phyloP scores from a whole-genome alignment of 1,140 invertebrate species.

The Mylabris phalerata region DNA sequence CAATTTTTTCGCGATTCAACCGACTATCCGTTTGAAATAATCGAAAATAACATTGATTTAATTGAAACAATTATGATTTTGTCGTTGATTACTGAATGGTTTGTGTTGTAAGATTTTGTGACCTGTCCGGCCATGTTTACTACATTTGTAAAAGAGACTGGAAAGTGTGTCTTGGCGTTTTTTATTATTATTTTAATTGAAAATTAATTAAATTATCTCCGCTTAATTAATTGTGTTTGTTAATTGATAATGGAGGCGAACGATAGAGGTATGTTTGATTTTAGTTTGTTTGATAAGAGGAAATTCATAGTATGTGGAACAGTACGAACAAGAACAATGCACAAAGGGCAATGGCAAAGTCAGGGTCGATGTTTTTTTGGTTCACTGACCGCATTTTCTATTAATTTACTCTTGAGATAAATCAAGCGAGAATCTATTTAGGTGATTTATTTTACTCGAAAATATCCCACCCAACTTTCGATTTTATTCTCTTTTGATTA shows the following conservation, averaged over 20 bases:
- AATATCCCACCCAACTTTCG: too few species aligned
- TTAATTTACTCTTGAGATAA: not conserved
- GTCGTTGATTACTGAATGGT: too few species aligned
- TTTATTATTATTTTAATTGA: conserved; percentile 31
- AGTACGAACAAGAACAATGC: conserved; percentile 10
- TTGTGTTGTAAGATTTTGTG: too few species aligned
- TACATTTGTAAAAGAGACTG: conserved; percentile 14
- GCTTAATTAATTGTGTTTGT: not conserved
- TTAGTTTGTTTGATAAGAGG: not conserved
- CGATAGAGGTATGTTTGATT: conserved; percentile 27
- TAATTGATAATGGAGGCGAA: conserved; percentile 24
- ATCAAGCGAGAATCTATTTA: not conserved
- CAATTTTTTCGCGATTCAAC: too few species aligned
- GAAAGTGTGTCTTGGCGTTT: conserved; percentile 38
- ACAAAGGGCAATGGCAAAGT: conserved; percentile 43
- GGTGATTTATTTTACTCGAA: too few species aligned
- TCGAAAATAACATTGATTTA: too few species aligned
- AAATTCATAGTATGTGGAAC: too few species aligned
- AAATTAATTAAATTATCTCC: conserved; percentile 18
- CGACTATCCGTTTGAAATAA: too few species aligned
- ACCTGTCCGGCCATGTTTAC: conserved; percentile 38
- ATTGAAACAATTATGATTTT: too few species aligned
- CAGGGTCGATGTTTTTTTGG: conserved; percentile 41
- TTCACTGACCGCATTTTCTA: conserved; percentile 42
- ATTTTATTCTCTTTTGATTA: too few species aligned